phyloP scores from a whole-genome alignment of 2,797 vertebrate genomes.

The Todus mexicanus region DNA sequence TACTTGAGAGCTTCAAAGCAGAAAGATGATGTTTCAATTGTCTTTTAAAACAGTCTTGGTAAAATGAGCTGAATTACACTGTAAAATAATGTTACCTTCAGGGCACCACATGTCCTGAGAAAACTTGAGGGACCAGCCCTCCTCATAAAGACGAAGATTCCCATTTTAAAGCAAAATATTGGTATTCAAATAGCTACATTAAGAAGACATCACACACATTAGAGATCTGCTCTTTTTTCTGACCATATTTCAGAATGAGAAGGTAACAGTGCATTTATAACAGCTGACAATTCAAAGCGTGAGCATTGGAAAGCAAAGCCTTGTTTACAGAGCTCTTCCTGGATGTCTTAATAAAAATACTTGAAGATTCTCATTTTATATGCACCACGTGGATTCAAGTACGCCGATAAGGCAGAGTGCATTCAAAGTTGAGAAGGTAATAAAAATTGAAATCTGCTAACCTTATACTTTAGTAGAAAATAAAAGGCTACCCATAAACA shows the following conservation, averaged over 20 bases:
- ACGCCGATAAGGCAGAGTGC: not conserved
- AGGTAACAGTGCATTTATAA: not conserved
- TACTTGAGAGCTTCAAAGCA: not conserved
- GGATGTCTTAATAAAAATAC: slow-evolving; percentile 39
- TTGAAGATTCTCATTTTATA: not conserved
- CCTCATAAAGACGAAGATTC: not conserved
- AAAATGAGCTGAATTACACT: not conserved
- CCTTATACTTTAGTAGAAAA: not conserved
- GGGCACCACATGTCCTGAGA: not conserved
- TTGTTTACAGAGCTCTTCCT: not conserved
- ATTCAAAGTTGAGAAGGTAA: not conserved
- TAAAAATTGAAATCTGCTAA: not conserved
- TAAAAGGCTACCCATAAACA: not conserved
- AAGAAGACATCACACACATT: not conserved
- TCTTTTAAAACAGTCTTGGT: not conserved
- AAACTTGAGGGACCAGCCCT: not conserved
- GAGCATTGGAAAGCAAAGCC: not conserved
- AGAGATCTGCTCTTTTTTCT: not conserved
- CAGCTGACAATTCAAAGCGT: not conserved
- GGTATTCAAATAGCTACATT: not conserved
- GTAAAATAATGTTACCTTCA: not conserved
- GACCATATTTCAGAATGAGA: not conserved
- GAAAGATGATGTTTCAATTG: not conserved
- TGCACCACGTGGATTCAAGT: not conserved
- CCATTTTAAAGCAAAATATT: not conserved